These are phyloP conservation scores for Ctenicera cuprea DNA, from an alignment of 2,888 invertebrate genomes.

Conservation along the genomic window DNA sequence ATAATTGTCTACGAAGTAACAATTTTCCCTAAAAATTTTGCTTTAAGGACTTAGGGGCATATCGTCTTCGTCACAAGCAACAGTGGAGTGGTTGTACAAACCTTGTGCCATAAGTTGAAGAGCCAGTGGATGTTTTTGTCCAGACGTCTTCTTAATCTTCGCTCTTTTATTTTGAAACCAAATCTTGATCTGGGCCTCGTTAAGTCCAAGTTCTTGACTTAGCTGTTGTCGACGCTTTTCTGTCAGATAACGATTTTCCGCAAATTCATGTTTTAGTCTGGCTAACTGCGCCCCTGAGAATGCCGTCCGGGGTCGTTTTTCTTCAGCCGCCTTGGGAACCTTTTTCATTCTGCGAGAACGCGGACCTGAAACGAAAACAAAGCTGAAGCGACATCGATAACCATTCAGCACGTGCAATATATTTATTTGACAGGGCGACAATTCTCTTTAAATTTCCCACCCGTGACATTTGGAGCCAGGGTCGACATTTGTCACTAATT, in stretches of 20 bases:
- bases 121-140: conserved; percentile 90
- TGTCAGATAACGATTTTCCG: conserved; percentile 94
- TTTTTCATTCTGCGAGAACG: conserved; percentile 76
- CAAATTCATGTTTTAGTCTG: conserved; percentile 94
- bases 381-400: conserved; percentile 6
- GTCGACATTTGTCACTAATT: conserved; percentile 69
- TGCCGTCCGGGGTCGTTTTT: conserved; percentile 96
- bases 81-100: conserved; percentile 91
- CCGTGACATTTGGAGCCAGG: conserved; percentile 55
- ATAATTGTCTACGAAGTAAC: too few relatives aligned
- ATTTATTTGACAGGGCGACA: conserved; percentile 45
- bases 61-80: conserved; percentile 78
- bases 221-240: conserved; percentile 93
- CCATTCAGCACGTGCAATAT: conserved; percentile 15
- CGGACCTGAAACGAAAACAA: conserved; percentile 73
- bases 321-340: conserved; percentile 78
- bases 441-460: conserved; percentile 45
- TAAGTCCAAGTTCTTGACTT: conserved; percentile 92
- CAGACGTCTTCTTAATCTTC: conserved; percentile 94
- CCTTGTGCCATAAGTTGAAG: conserved; percentile 96
- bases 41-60: conserved; percentile 49
- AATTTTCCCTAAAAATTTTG: too few relatives aligned
- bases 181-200: conserved; percentile 98
- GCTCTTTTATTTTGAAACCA: conserved; percentile 99
- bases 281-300: conserved; percentile 96